Conservation (phyloP, 1,140 invertebrate genomes). For the Heliconius nattereri region DNA sequence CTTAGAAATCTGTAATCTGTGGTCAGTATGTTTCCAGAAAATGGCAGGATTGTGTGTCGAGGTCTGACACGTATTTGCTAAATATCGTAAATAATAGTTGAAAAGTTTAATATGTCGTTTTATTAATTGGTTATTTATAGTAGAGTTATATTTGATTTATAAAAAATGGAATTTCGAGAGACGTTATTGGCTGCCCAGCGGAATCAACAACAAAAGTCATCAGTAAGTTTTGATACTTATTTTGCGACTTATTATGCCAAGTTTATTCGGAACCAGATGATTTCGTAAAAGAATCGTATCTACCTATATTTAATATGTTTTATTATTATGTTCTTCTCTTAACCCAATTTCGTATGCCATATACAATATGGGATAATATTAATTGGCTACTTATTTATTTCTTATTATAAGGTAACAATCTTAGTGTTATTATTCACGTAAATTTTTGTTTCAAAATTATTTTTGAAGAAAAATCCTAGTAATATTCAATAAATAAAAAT, state of each 20-base stretch:
- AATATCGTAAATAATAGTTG: slow-evolving; percentile 68
- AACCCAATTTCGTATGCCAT: background rate
- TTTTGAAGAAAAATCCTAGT: background rate
- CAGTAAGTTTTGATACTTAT: slow-evolving; percentile 68
- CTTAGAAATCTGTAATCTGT: slow-evolving; percentile 45
- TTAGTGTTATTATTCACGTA: background rate
- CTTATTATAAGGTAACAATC: background rate
- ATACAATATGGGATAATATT: background rate
- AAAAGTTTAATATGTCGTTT: slow-evolving; percentile 57
- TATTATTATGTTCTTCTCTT: background rate
- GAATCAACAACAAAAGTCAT: slow-evolving; percentile 80
- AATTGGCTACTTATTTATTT: slow-evolving; percentile 8
- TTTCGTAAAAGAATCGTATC: background rate
- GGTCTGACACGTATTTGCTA: slow-evolving; percentile 75
- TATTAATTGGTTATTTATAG: slow-evolving; percentile 36
- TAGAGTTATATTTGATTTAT: slow-evolving; percentile 32
- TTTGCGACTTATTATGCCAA: slow-evolving; percentile 47
- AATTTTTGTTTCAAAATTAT: background rate
- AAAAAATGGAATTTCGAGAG: slow-evolving; percentile 75
- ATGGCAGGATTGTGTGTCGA: slow-evolving; percentile 73
- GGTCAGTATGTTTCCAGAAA: slow-evolving; percentile 78
- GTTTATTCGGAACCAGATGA: slow-evolving; percentile 16
- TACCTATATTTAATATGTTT: background rate
- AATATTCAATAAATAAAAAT: background rate
- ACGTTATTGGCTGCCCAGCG: slow-evolving; percentile 74